Conservation (phyloP, 2,888 invertebrate genomes). For the Melangyna quadrimaculata region DNA sequence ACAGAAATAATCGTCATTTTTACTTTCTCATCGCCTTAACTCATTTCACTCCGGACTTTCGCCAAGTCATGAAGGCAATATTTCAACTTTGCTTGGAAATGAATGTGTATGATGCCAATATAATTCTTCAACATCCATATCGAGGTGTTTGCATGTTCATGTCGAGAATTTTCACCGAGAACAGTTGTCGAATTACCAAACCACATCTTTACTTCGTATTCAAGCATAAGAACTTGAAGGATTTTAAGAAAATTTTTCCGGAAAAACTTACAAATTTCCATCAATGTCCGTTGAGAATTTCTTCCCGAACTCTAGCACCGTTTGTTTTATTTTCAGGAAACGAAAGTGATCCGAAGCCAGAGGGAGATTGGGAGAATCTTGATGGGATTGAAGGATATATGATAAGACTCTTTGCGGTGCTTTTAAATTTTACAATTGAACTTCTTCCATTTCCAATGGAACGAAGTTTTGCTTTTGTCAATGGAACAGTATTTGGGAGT, state of each 20-base stretch:
- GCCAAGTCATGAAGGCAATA: background rate
- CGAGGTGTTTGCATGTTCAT: background rate
- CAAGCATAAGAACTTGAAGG: constrained; percentile 27
- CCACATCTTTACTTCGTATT: background rate
- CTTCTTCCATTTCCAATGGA: constrained; percentile 72
- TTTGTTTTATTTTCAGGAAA: constrained; percentile 75
- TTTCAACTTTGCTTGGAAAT: constrained; percentile 1
- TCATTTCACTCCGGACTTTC: background rate
- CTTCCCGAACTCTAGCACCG: constrained; percentile 73
- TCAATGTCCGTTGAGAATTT: constrained; percentile 75
- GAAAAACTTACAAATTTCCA: constrained; percentile 67
- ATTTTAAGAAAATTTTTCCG: constrained; percentile 73
- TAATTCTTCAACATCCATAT: background rate
- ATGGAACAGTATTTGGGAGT: constrained; percentile 73
- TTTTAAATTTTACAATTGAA: constrained; percentile 74
- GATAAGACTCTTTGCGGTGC: constrained; percentile 73
- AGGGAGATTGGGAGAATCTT: constrained; percentile 71
- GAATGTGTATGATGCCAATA: constrained; percentile 2
- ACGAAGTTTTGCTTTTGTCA: constrained; percentile 51
- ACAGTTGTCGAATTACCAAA: background rate
- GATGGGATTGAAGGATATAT: constrained; percentile 77
- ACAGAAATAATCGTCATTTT: constrained; percentile 5
- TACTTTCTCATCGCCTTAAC: background rate
- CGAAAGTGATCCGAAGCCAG: constrained; percentile 54
- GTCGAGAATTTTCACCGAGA: background rate